Conservation (phyloP, 1,140 invertebrate species). For the Drosophila bocki region DNA sequence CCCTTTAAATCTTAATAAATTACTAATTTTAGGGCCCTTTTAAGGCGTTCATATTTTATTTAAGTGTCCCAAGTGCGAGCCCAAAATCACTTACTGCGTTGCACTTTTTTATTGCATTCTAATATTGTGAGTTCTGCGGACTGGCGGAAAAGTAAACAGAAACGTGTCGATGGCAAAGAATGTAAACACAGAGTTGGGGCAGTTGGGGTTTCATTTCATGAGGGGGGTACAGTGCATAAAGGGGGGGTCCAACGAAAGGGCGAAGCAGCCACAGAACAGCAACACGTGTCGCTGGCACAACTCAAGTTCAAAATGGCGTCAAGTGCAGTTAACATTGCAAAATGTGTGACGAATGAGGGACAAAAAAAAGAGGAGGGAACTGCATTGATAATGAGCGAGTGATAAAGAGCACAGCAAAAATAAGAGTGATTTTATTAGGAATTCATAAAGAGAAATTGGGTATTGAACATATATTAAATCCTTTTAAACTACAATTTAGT, state of each 20-base stretch:
- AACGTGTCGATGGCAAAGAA: conserved; percentile 40
- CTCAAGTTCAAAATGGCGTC: conserved; percentile 59
- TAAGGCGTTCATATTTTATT: not conserved
- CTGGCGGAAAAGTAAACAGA: conserved; percentile 28
- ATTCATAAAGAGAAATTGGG: not conserved
- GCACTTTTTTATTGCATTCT: conserved; percentile 43
- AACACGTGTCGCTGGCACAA: conserved; percentile 50
- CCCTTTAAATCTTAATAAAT: not conserved
- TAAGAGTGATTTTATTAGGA: not conserved
- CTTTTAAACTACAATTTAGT: no score
- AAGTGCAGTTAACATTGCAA: conserved; percentile 40
- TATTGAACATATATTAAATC: no score
- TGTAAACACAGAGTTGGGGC: conserved; percentile 31
- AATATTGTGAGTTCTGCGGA: conserved; percentile 11
- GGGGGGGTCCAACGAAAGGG: not conserved
- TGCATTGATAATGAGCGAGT: conserved; percentile 34
- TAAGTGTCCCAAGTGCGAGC: conserved; percentile 1
- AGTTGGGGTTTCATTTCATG: not conserved
- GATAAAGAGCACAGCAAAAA: conserved; percentile 9
- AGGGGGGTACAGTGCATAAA: no score
- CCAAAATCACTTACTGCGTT: conserved; percentile 35
- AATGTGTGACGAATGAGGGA: conserved; percentile 41
- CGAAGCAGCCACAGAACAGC: conserved; percentile 3
- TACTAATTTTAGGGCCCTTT: not conserved
- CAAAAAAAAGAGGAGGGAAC: conserved; percentile 7